Base-by-base conservation (phyloP, 2,888 invertebrate species). In the Hemistola chrysoprasaria region DNA sequence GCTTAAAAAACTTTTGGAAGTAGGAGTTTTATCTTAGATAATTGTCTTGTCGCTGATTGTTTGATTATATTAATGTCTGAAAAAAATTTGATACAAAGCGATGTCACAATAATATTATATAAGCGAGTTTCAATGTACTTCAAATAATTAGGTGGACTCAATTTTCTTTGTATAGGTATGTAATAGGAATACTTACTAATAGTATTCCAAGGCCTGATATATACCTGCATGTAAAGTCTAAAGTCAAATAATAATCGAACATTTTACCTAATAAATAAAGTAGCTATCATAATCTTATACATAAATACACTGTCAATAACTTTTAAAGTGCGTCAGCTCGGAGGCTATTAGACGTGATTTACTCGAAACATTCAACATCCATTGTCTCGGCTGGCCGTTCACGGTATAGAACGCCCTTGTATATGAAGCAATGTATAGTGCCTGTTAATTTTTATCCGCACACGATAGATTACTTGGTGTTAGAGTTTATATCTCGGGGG, bases 261-360 rank as follows among this genome's bases (percentile, higher is more conserved):
- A 16, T 16, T 16, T 40, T 33, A 40, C 45, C 36, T 42, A 45
- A 40, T 47, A 67, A 58, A 64, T 50, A 58, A 58, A 59, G 56
- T 66, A 64, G 60, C 63, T 43, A 46, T n/a, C n/a, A n/a, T n/a
- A n/a, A n/a, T n/a, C n/a, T n/a, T n/a, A n/a, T n/a, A n/a, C n/a
- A n/a, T n/a, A n/a, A n/a, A 62, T 62, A 59, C 64, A 56, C 59
- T 71, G 70, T 67, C 71, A 65, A 75, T 78, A 75, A 70, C 63
- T 76, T 74, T 62, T 70, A 73, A 70, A 72, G 57, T 68, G 64
- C 69, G 70, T 72, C 72, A 72, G 65, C 71, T 65, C 56, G 59
- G 62, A 54, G 44, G 60, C 72, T 68, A 73, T 76, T 75, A 75
- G 45, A 35, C 44, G 56, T 76, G 75, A 80, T 81, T 78, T 79